A percentile compares a stretch with the other conserved stretches of the same genome.
These are phyloP conservation scores for Trissoscelio sp. DNA, from an alignment of 2,888 invertebrate genomes.

Conservation along the genomic window DNA sequence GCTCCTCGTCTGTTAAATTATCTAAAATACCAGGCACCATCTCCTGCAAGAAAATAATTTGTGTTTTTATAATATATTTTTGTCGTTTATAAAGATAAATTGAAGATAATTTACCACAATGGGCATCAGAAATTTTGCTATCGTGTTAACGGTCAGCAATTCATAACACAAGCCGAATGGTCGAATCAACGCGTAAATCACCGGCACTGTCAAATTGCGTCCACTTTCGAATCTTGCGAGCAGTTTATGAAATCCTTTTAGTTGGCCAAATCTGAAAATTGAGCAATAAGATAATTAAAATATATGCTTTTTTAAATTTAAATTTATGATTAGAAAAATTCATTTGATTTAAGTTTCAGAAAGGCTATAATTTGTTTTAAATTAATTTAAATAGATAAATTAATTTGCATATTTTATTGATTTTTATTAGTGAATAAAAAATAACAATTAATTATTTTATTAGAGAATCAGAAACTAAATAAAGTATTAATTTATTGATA, in stretches of 20 bases:
- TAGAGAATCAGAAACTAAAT: no score
- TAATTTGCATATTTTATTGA: no score
- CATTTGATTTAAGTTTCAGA: no score
- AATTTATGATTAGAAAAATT: no score
- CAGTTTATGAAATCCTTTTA: constrained; percentile 94
- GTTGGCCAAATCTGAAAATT: constrained; percentile 90
- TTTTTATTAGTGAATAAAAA: no score
- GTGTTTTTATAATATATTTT: neutral
- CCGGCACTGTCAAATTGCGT: constrained; percentile 88
- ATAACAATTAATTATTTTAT: no score
- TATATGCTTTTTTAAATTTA: no score
- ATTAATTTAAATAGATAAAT: no score
- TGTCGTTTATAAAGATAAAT: neutral
- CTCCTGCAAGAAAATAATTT: constrained; percentile 86
- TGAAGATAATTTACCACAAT: constrained; percentile 91
- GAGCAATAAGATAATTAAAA: no score
- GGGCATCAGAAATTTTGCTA: constrained; percentile 96
- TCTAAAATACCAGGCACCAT: constrained; percentile 95
- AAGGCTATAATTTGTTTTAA: no score
- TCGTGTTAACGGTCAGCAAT: constrained; percentile 93
- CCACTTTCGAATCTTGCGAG: constrained; percentile 92
- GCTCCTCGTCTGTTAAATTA: constrained; percentile 96
- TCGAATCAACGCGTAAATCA: constrained; percentile 92
- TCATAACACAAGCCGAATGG: constrained; percentile 97
- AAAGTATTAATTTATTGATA: no score